Conservation (phyloP, 2,888 invertebrate species). For the Temnothorax rugatulus region DNA sequence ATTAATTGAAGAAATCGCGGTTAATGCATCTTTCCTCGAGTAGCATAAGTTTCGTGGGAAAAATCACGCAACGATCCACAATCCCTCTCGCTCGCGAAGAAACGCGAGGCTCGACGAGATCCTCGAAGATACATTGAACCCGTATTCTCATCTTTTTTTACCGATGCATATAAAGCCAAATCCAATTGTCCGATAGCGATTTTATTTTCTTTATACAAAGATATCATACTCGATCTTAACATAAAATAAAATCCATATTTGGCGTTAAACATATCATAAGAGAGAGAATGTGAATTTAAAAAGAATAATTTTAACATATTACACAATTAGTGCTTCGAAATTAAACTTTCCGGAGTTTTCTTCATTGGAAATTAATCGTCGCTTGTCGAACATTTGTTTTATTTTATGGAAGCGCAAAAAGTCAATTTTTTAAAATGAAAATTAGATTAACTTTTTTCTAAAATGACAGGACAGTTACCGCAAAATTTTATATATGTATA, state of each 20-base stretch:
- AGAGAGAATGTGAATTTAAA: not conserved
- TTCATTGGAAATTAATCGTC: not conserved
- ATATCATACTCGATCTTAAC: not conserved
- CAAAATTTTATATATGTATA: not conserved
- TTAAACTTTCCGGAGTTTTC: not conserved
- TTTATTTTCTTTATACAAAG: slow-evolving; percentile 18
- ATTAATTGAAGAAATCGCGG: slow-evolving; percentile 39
- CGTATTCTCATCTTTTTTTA: not conserved
- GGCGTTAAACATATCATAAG: not conserved
- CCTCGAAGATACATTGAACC: slow-evolving; percentile 11
- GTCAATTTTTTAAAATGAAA: not conserved
- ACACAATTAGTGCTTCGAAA: not conserved
- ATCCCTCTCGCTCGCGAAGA: slow-evolving; percentile 5
- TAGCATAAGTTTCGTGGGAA: not conserved
- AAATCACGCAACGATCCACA: not conserved
- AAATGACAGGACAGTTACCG: not conserved
- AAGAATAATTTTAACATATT: not conserved
- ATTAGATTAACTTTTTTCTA: not conserved
- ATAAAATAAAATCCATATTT: not conserved
- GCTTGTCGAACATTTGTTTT: not conserved
- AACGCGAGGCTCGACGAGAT: slow-evolving; percentile 7
- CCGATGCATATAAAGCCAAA: not conserved
- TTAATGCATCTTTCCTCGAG: slow-evolving; percentile 19
- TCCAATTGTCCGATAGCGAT: not conserved
- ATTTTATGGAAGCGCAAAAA: not conserved